Base-by-base conservation (phyloP, 2,113 vertebrate species). In the Colossoma macropomum region DNA sequence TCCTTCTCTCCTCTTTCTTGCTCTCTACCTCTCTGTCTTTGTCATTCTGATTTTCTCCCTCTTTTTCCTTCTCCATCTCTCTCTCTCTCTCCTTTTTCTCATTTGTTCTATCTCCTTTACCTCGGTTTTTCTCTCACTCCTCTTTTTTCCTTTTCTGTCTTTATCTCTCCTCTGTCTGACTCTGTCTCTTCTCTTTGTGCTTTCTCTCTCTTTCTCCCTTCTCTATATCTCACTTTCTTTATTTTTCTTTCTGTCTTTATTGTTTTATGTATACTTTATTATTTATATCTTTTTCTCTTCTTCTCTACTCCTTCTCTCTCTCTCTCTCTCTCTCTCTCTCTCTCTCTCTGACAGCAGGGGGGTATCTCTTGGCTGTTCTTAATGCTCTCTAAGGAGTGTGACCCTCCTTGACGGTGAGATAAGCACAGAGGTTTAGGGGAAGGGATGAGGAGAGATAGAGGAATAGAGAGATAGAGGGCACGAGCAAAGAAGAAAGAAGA, bases 311-410 rank as follows among this genome's bases (percentile, higher is more conserved):
- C n/a, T n/a, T n/a, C n/a, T n/a, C n/a, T n/a, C 2, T 23, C 21
- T 23, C 21, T 30, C 38, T 38, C 52, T 72, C 21, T 60, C 56
- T 34, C 56, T 50, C 34, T 7, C 63, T 32, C 16, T 32, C 45
- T 17, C 30, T 17, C 30, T 28, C 52, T 56, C 34, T 75, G 25
- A 50, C 77, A 84, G 83, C 54, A 25, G 70, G 77, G n/a, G 16
- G n/a, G 73, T 84, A 68, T 81, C 81, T 71, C 63, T 86, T 62
- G 21, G 74, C 65, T 80, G 76, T 80, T 76, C 41, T 13, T 27
- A n/a, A 12, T 11, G 16, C 70, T 73, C 77, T 80, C 78, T 25
- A 27, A 79, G 81, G 72, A 45, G 15, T 15, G 28, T 38, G 34
- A 7, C 59, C 48, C 52, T 38, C 74, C 71, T 60, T 65, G 73